A percentile compares a stretch with the other conserved stretches of the same genome.
phyloP scores from a whole-genome alignment of 2,113 vertebrate genomes.

The Chaetura pelagica region DNA sequence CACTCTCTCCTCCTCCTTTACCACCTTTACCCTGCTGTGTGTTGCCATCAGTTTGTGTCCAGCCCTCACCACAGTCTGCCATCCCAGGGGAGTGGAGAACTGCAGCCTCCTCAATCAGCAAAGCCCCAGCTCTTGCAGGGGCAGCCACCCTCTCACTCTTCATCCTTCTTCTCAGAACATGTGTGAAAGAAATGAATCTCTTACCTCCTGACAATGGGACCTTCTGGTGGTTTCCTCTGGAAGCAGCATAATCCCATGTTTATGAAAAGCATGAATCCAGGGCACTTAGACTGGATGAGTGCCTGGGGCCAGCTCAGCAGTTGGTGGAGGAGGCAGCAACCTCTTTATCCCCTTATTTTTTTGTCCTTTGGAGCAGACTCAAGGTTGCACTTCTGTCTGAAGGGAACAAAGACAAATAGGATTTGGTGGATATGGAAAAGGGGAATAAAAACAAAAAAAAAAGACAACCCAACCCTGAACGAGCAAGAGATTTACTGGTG shows the following conservation, averaged over 20 bases:
- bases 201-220: accelerated
- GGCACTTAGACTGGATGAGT: not conserved
- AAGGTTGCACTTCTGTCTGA: not conserved
- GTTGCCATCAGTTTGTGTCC: not conserved
- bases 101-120: not conserved
- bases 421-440: not conserved
- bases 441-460: not conserved
- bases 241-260: not conserved
- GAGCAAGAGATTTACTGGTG: not conserved
- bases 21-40: not conserved
- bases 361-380: not conserved
- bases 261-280: not conserved
- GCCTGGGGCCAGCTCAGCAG: not conserved
- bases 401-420: not conserved
- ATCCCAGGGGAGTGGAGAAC: not conserved
- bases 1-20: not conserved
- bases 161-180: not conserved
- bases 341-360: not conserved
- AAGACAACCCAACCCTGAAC: not conserved
- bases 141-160: not conserved
- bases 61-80: not conserved
- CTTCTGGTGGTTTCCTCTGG: not conserved
- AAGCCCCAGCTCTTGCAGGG: not conserved
- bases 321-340: not conserved
- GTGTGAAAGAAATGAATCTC: not conserved